phyloP scores from a whole-genome alignment of 2,797 vertebrate genomes.

The Neosilurus hyrtlii region DNA sequence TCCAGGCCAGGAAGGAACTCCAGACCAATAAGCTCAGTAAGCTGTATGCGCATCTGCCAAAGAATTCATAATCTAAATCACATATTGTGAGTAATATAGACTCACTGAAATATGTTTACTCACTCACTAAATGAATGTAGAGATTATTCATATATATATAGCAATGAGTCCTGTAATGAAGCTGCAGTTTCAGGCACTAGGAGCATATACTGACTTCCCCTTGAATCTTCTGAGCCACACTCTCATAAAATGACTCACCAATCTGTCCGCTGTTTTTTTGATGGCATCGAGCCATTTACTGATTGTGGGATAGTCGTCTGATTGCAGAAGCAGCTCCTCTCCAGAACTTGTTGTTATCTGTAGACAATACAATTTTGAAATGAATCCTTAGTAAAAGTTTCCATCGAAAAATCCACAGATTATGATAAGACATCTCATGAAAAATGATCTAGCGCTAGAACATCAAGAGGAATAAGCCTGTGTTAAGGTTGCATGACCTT shows the following conservation, averaged over 20 bases:
- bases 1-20: neutral
- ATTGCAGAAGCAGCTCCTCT: constrained; percentile 88
- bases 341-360: constrained; percentile 88
- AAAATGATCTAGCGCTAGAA: neutral
- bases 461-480: neutral
- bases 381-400: neutral
- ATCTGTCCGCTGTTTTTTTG: constrained; percentile 80
- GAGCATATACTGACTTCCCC: neutral
- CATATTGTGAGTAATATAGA: neutral
- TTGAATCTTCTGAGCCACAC: neutral
- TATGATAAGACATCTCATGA: neutral
- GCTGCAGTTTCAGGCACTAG: neutral
- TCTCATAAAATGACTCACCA: constrained; percentile 75
- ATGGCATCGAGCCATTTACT: constrained; percentile 87
- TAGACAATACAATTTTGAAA: constrained; percentile 25
- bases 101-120: neutral
- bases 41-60: neutral
- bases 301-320: constrained; percentile 81
- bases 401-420: neutral
- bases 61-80: neutral
- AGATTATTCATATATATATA: neutral
- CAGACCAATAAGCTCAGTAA: neutral
- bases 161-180: neutral
- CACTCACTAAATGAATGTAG: neutral
- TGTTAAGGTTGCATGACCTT: neutral